Base-by-base conservation (phyloP, 2,113 vertebrate species). In the Corvus cornix region DNA sequence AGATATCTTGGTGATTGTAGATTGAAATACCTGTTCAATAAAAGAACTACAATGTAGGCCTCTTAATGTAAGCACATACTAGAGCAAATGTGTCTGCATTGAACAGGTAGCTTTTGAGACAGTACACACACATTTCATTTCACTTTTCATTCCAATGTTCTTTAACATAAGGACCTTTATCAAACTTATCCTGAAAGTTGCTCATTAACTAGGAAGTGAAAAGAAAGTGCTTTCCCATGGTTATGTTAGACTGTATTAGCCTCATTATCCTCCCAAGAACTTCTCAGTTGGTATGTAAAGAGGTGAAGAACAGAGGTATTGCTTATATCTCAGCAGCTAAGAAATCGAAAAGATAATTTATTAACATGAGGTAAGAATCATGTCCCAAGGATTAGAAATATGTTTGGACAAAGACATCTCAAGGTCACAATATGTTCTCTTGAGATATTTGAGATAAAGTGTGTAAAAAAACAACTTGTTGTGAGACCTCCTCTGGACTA, bases 191-290 rank as follows among this genome's bases (percentile, higher is more conserved):
- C 62, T 77, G n/a, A 78, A 86, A 74, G 67, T 81, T 90, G 60
- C 26, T 79, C 15, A 70, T 94, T 97, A 95, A 96, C 85, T 30
- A 91, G 27, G 37, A 94, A 90, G 55, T 53, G 68, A 60, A 91
- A 81, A 79, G 35, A 46, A 95, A 70, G 23, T 64, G 4, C 16
- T 84, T 95, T 84, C 52, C 53, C 62, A n/a, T 78, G 21, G 19
- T 81, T 89, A 5, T 60, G 41, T 67, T 94, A 67, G 23, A 39
- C 9, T 68, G 31, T 68, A n/a, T 77, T 78, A 60, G 28, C 26
- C 35, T 82, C 30, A 31, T 49, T 63, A 2, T 53, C 56, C 52
- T 78, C 76, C 51, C 60, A 72, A 78, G 49, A 70, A 84, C 33
- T 60, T 87, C 14, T 81, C 13, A 10, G 33, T 41, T 10, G 76